Evolutionary conservation across 2,797 vertebrate genomes (phyloP).

Genomic region (Lates japonicus): DNA sequence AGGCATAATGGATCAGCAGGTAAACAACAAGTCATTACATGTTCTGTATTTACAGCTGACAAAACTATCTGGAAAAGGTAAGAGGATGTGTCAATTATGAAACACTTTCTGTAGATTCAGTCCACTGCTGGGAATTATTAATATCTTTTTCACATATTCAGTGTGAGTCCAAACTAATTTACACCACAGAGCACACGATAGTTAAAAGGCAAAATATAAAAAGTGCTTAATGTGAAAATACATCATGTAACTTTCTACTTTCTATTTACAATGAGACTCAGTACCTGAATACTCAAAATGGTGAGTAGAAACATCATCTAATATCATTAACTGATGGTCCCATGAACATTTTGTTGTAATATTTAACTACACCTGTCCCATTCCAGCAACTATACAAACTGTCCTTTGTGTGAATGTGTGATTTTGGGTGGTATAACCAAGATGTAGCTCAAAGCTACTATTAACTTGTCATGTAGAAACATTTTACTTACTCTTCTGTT

Average conservation of each 20-base stretch:
- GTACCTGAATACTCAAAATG: background rate
- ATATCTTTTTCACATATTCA: background rate
- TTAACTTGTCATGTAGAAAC: slow-evolving; percentile 5
- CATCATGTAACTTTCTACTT: too few relatives aligned
- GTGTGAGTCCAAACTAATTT: background rate
- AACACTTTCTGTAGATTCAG: background rate
- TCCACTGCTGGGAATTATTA: background rate
- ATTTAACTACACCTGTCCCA: background rate
- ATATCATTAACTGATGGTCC: background rate
- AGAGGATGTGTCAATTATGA: background rate
- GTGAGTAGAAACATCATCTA: background rate
- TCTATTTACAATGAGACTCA: too few relatives aligned
- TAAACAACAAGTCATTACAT: background rate
- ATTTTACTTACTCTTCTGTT: slow-evolving; percentile 93
- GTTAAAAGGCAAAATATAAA: background rate
- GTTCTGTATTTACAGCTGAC: background rate
- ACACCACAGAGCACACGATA: background rate
- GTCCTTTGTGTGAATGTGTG: background rate
- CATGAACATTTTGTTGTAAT: background rate
- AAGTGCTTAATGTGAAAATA: background rate
- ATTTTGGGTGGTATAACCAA: background rate
- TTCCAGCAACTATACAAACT: background rate
- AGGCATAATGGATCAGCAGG: slow-evolving; percentile 7
- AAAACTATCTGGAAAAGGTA: background rate
- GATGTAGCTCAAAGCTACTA: background rate